Conservation (phyloP, 2,113 vertebrate species). For the Salvelinus namaycush region DNA sequence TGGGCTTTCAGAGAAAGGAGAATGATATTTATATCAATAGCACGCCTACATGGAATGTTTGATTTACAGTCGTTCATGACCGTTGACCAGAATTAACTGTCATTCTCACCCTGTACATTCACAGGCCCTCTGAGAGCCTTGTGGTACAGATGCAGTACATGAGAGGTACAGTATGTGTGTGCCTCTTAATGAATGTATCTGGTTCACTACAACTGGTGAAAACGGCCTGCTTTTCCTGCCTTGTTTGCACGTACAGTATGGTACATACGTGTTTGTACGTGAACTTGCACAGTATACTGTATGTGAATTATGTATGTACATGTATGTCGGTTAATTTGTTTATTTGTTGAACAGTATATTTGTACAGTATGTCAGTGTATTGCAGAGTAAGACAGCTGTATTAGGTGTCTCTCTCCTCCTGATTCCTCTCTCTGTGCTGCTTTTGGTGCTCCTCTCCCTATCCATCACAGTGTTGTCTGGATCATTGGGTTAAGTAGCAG, state of each 20-base stretch:
- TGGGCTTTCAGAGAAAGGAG: conserved; percentile 21
- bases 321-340: too few relatives aligned
- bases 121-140: background rate
- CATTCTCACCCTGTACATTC: background rate
- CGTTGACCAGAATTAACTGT: background rate
- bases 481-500: conserved; percentile 20
- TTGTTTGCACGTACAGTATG: background rate
- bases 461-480: background rate
- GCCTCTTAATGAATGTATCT: background rate
- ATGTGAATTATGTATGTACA: too few relatives aligned
- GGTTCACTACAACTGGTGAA: background rate
- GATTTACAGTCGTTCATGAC: background rate
- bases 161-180: background rate
- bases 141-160: background rate
- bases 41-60: background rate
- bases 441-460: background rate
- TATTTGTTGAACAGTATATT: too few relatives aligned
- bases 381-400: background rate
- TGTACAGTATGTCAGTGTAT: background rate
- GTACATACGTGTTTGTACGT: background rate
- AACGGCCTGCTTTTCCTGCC: background rate
- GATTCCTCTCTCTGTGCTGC: background rate
- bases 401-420: conserved; percentile 28
- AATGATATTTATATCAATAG: background rate
- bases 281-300: background rate